Base-by-base conservation (phyloP, 2,797 vertebrate genomes). In the Melanotaenia pygmaea region DNA sequence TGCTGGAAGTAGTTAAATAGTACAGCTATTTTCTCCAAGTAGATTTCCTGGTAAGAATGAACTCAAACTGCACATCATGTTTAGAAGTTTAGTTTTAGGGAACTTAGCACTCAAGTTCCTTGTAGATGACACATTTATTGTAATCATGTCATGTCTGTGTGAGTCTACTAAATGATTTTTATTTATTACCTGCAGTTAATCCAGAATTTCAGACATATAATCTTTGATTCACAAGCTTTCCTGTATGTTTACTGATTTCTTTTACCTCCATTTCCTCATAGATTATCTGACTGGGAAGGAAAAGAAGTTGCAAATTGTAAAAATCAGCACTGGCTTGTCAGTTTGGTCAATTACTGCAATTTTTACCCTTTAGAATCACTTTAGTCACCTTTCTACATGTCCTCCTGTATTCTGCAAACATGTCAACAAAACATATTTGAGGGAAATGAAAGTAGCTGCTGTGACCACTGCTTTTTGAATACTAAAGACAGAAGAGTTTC, bases 401-500 rank as follows among this genome's bases (percentile, higher is more conserved):
- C 7, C 3, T 1, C 16, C 5, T 62, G 7, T 40, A 14, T 61
- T 47, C 30, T 51, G 45, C 10, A 12, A 51, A 7, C 2, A 5
- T n/a, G 12, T 64, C 54, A 35, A 30, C 5, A 45, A 10, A 66
- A 53, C 24, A 28, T 2, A 18, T 76, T 59, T 67, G 28, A 61
- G 57, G 81, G 76, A 79, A 84, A 67, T 59, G 71, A 86, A 57
- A 70, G 16, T 28, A 56, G 58, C 11, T 54, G 8, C 35, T 63
- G 11, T 67, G 13, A 38, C 54, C 14, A 13, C 45, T 22, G n/a
- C 18, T 51, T 43, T 20, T 45, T 58, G 28, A 30, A n/a, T 9
- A 22, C 20, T 6, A 18, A 43, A 43, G 40, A 18, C 9, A 3
- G 32, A 30, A 8, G 8, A 26, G 2, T 53, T 66, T 28, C 38